These are phyloP conservation scores for Zaprionus ornatus DNA, from an alignment of 1,140 invertebrate genomes.

Conservation along the genomic window DNA sequence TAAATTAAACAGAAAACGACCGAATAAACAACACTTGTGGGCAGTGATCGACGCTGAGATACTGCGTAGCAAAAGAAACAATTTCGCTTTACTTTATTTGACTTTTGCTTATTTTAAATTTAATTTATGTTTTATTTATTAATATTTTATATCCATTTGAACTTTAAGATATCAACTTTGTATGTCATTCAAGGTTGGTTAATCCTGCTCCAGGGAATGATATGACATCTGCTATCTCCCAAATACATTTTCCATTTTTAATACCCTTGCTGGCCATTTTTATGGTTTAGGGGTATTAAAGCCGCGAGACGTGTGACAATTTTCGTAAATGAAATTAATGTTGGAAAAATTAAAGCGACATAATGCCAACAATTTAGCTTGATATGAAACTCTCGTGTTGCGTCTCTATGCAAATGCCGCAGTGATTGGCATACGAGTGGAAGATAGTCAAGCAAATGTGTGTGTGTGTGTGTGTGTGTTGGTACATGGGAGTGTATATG, in stretches of 20 bases:
- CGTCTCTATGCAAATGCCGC: constrained; percentile 52
- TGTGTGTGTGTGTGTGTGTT: not conserved
- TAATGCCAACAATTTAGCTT: constrained; percentile 52
- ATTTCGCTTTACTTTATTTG: not conserved
- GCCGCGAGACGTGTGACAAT: constrained; percentile 52
- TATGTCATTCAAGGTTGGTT: too few relatives aligned
- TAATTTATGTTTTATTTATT: not conserved
- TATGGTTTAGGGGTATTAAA: not conserved
- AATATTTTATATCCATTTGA: not conserved
- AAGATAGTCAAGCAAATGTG: constrained; percentile 43
- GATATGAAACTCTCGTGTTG: constrained; percentile 62
- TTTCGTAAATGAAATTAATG: constrained; percentile 40
- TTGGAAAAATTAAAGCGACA: constrained; percentile 63
- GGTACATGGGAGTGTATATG: not conserved
- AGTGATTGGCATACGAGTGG: constrained; percentile 72
- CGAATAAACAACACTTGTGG: not conserved
- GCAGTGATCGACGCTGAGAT: not conserved
- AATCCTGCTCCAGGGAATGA: not conserved
- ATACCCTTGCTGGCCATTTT: not conserved
- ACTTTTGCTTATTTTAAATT: not conserved
- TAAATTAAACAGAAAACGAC: constrained; percentile 65
- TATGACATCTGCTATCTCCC: not conserved
- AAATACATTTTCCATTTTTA: not conserved
- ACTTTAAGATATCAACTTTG: not conserved
- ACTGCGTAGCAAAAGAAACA: not conserved